phyloP scores from a whole-genome alignment of 2,113 vertebrate genomes.

The Eptesicus fuscus region DNA sequence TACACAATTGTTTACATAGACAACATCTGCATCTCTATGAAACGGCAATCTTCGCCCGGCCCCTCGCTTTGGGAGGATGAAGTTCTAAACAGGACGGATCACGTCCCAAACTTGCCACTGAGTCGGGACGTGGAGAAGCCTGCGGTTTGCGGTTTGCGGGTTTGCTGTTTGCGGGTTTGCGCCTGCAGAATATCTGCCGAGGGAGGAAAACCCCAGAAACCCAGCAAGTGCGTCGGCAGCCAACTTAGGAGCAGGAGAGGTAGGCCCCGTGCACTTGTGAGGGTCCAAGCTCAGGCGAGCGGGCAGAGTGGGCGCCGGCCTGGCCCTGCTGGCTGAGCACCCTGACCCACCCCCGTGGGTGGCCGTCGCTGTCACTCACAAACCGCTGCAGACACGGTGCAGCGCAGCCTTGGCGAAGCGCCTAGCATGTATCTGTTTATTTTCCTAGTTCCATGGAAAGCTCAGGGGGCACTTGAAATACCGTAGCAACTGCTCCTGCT shows the following conservation, averaged over 20 bases:
- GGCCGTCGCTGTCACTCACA: not conserved
- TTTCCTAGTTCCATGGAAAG: conserved; percentile 64
- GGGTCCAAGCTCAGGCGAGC: not conserved
- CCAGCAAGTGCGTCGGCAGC: not conserved
- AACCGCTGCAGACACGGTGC: not conserved
- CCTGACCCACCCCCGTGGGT: not conserved
- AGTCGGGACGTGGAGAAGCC: conserved; percentile 48
- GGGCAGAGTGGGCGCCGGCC: not conserved
- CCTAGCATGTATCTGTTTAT: conserved; percentile 59
- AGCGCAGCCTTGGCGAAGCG: conserved; percentile 30
- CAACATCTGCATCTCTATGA: conserved; percentile 77
- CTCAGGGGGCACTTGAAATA: conserved; percentile 76
- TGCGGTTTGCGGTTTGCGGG: conserved; percentile 9
- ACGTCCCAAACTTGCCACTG: conserved; percentile 33
- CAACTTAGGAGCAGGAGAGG: conserved; percentile 48
- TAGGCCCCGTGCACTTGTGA: not conserved
- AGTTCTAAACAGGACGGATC: conserved; percentile 53
- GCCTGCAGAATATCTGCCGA: conserved; percentile 42
- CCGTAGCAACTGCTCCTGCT: conserved; percentile 72
- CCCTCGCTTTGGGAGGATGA: conserved; percentile 55
- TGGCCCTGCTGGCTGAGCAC: not conserved
- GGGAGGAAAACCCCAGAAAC: not conserved
- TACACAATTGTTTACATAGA: conserved; percentile 76
- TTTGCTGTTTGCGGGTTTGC: conserved; percentile 42
- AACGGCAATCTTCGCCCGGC: conserved; percentile 52